phyloP scores from a whole-genome alignment of 2,113 vertebrate species.

The Chionis minor region DNA sequence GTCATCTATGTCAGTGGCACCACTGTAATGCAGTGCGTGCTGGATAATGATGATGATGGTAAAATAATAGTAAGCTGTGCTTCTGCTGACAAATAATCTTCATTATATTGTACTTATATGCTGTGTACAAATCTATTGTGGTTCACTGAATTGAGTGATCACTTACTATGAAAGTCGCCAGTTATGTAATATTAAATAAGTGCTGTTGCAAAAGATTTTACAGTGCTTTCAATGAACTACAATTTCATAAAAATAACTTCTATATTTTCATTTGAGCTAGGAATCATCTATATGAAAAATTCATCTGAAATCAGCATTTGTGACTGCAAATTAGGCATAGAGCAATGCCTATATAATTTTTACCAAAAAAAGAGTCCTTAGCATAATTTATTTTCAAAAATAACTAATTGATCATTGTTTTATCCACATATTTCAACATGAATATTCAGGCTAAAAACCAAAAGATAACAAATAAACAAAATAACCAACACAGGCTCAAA shows the following conservation, averaged over 20 bases:
- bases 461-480: neutral
- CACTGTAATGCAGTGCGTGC: neutral
- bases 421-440: neutral
- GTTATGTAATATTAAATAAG: neutral
- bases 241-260: neutral
- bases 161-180: neutral
- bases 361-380: neutral
- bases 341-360: neutral
- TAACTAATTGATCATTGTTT: neutral
- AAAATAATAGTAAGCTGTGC: constrained; percentile 37
- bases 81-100: constrained; percentile 39
- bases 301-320: neutral
- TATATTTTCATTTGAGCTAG: neutral
- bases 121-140: neutral
- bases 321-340: neutral
- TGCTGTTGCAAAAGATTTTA: neutral
- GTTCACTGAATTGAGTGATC: neutral
- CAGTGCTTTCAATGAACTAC: neutral
- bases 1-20: neutral
- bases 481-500: neutral
- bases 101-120: neutral
- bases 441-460: neutral
- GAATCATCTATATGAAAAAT: neutral
- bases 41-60: constrained; percentile 28
- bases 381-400: neutral